Evolutionary conservation across 2,888 invertebrate genomes (phyloP).

Genomic region (Pristionchus entomophagus): DNA sequence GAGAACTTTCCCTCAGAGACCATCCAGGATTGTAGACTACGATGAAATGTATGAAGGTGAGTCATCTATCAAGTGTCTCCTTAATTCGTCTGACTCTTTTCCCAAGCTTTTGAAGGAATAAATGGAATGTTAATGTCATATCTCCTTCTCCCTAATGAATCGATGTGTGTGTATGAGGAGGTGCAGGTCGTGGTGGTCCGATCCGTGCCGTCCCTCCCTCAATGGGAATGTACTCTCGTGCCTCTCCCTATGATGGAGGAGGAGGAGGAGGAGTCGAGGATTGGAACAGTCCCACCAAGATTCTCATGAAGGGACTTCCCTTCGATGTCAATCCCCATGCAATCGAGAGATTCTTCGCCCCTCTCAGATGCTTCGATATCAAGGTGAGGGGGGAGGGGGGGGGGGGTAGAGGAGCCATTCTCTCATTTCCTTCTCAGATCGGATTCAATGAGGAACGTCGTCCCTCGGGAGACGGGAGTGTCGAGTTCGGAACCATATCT

Average conservation of each 20-base stretch:
- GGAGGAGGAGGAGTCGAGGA: constrained; percentile 2
- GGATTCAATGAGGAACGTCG: constrained; percentile 63
- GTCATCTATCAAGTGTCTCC: not conserved
- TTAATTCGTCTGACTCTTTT: too few relatives aligned
- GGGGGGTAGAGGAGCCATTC: too few relatives aligned
- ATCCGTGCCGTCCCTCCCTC: constrained; percentile 30
- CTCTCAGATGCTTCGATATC: constrained; percentile 61
- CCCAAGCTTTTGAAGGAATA: not conserved
- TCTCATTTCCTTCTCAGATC: constrained; percentile 42
- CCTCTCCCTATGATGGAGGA: constrained; percentile 41
- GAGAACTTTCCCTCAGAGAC: constrained; percentile 1
- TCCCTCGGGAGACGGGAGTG: constrained; percentile 69
- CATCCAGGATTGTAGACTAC: not conserved
- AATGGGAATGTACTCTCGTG: constrained; percentile 23
- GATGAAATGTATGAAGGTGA: constrained; percentile 2
- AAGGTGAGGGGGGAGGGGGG: constrained; percentile 55
- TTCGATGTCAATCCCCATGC: constrained; percentile 62
- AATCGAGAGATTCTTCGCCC: constrained; percentile 68
- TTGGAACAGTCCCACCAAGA: constrained; percentile 47
- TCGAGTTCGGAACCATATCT: constrained; percentile 62
- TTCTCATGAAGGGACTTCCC: constrained; percentile 72
- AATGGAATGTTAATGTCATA: not conserved
- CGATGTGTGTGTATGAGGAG: too few relatives aligned
- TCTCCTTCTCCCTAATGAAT: too few relatives aligned
- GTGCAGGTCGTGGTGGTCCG: constrained; percentile 41